A percentile compares a stretch with the other conserved stretches of the same genome.
phyloP scores from a whole-genome alignment of 2,113 vertebrate species.

The Dipodomys spectabilis region DNA sequence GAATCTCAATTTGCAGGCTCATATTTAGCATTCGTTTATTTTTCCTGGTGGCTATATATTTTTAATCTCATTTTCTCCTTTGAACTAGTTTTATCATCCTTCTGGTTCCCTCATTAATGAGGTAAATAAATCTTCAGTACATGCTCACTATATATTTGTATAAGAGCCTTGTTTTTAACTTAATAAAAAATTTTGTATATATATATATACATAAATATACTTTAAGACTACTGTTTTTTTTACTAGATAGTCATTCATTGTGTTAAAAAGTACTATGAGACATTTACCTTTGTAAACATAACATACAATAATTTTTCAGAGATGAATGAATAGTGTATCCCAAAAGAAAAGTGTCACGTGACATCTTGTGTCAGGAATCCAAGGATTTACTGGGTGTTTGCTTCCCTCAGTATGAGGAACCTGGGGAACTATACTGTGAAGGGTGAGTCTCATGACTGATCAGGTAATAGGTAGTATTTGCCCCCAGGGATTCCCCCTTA shows the following conservation, averaged over 20 bases:
- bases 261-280: background rate
- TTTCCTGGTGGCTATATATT: background rate
- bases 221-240: background rate
- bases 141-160: background rate
- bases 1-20: constrained; percentile 28
- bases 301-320: background rate
- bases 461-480: background rate
- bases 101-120: constrained; percentile 23
- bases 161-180: background rate
- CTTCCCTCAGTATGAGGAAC: background rate
- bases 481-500: background rate
- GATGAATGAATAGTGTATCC: background rate
- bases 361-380: background rate
- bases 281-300: background rate
- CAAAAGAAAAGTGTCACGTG: background rate
- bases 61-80: constrained; percentile 33
- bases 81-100: constrained; percentile 22
- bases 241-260: background rate
- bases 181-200: constrained; percentile 49
- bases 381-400: background rate
- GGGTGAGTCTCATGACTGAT: background rate
- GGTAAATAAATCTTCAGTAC: constrained; percentile 29
- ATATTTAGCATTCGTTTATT: constrained; percentile 17
- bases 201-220: too few species aligned
- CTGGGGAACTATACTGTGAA: background rate